These are phyloP conservation scores for Anas acuta DNA, from an alignment of 2,797 vertebrate genomes.

Conservation along the genomic window DNA sequence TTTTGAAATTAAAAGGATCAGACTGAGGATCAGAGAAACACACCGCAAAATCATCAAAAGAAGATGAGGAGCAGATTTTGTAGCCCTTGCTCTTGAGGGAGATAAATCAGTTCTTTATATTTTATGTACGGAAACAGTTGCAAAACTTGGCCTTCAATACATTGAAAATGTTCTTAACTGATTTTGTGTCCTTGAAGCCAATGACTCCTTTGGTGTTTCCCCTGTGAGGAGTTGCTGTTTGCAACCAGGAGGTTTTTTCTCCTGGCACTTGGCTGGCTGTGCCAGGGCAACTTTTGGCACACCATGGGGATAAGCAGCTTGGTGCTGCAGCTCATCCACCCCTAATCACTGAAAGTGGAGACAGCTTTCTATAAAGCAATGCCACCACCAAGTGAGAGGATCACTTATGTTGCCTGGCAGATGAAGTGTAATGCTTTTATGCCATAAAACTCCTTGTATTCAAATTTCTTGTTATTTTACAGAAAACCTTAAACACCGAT, in stretches of 20 bases:
- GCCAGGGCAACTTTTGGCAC: neutral
- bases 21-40: constrained; percentile 50
- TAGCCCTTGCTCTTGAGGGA: constrained; percentile 55
- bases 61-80: constrained; percentile 70
- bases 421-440: neutral
- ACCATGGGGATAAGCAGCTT: neutral
- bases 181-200: neutral
- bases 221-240: rapidly evolving
- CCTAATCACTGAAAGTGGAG: constrained; percentile 8
- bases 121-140: neutral
- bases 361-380: neutral
- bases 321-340: constrained; percentile 1
- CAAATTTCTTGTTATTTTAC: neutral
- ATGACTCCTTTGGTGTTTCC: neutral
- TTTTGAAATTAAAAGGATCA: constrained; percentile 68
- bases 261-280: neutral
- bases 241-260: neutral
- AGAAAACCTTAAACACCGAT: neutral
- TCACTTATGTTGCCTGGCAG: neutral
- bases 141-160: neutral
- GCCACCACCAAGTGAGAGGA: neutral
- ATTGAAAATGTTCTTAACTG: neutral
- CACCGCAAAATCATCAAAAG: constrained; percentile 65
- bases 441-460: neutral
- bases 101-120: constrained; percentile 52